phyloP scores from a whole-genome alignment of 2,113 vertebrate species.

The Lasiurus cinereus region DNA sequence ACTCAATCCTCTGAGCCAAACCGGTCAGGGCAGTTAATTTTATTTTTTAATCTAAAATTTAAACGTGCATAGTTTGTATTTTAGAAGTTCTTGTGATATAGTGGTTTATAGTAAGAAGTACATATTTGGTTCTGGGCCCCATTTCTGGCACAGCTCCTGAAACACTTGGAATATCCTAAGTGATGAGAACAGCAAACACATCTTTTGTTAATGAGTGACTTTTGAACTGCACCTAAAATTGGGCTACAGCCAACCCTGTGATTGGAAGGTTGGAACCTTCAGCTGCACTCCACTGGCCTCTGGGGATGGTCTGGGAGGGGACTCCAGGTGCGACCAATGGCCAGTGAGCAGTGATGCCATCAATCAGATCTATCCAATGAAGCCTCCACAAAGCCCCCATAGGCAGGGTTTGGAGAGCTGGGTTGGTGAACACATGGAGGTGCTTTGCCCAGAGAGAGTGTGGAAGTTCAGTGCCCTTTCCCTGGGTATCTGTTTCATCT shows the following conservation, averaged over 20 bases:
- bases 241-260: background rate
- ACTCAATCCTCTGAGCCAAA: too few relatives aligned
- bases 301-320: fast-evolving
- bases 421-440: background rate
- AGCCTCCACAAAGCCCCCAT: background rate
- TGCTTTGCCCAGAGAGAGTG: background rate
- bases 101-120: background rate
- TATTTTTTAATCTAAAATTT: background rate
- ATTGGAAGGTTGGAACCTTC: background rate
- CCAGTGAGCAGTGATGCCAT: background rate
- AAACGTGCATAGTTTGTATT: background rate
- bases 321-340: background rate
- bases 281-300: background rate
- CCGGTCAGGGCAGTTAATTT: background rate
- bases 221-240: background rate
- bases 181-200: background rate
- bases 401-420: background rate
- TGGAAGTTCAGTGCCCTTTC: background rate
- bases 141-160: background rate
- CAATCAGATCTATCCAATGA: background rate
- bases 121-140: background rate
- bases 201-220: background rate
- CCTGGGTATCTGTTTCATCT: background rate
- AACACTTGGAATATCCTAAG: background rate
- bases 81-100: background rate